Base-by-base conservation (phyloP, 1,140 invertebrate species). In the Calephelis nemesis region DNA sequence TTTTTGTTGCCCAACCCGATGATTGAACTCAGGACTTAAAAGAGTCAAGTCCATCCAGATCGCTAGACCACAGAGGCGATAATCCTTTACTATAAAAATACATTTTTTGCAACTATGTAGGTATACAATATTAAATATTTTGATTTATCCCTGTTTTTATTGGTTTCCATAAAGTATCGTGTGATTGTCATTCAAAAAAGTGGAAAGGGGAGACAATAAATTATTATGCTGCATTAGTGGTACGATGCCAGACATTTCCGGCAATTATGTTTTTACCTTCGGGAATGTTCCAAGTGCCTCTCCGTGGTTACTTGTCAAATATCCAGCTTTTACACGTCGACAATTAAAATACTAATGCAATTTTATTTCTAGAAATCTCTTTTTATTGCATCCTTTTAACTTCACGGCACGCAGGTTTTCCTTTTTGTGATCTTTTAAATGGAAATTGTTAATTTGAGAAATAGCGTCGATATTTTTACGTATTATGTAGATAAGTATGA, bases 141-240 rank as follows among this genome's bases (percentile, higher is more conserved):
- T 19, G 4, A 54, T 54, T 58, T 11, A 30, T 60, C n/a, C 12
- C 30, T 30, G 30, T 60, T 60, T 60, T 60, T 60, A 40, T 45
- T 45, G 42, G 42, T 45, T 45, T 45, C 42, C 42, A 60, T 60
- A 42, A 40, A 42, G 39, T 40, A 60, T 60, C 58, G 30, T 60
- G 58, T 60, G 58, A 60, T 60, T 60, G 40, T 60, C 40, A 60
- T 60, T 60, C 40, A 40, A 60, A 60, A 60, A 60, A 60, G 58
- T 60, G 11, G 58, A n/a, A 60, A 60, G 15, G n/a, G 39, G 40
- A 39, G 54, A 60, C 54, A 60, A 60, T 60, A 60, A 60, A 60
- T 60, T 60, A 60, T 60, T 60, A 40, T 60, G 58, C 58, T 12
- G 39, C 58, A 40, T 60, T 60, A 60, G 30, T 60, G 30, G 58